Evolutionary conservation across 2,888 invertebrate genomes (phyloP).

Genomic region (Sinopyrophorus schimmeli): DNA sequence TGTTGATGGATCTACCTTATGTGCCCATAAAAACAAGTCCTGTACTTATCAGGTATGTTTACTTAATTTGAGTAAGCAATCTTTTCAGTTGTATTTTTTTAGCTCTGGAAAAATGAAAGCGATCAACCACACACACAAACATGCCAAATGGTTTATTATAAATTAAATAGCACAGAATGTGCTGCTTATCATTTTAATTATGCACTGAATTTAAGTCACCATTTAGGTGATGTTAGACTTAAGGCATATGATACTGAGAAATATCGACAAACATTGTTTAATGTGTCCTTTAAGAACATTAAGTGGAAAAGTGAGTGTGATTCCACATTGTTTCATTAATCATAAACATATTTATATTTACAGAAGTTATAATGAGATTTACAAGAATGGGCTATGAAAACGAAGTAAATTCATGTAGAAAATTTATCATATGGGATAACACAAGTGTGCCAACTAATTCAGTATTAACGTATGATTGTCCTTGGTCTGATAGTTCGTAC

Average conservation of each 20-base stretch:
- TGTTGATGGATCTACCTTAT: conserved; percentile 6
- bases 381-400: conserved; percentile 13
- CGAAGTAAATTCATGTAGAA: conserved; percentile 18
- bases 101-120: conserved; percentile 17
- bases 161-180: conserved; percentile 17
- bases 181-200: conserved; percentile 12
- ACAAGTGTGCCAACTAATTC: conserved; percentile 20
- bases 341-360: background rate
- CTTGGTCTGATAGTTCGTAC: conserved; percentile 7
- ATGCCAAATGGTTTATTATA: conserved; percentile 16
- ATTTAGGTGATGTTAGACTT: conserved; percentile 12
- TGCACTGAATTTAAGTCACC: conserved; percentile 1
- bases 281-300: conserved; percentile 18
- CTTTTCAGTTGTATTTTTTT: conserved; percentile 1
- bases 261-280: conserved; percentile 9
- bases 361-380: conserved; percentile 17
- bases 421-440: conserved; percentile 25
- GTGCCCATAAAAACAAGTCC: conserved; percentile 7
- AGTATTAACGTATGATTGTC: conserved; percentile 18
- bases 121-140: conserved; percentile 5
- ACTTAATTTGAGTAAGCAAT: background rate
- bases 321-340: background rate
- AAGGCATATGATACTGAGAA: conserved; percentile 4
- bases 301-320: conserved; percentile 21
- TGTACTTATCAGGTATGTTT: conserved; percentile 17